Evolutionary conservation across 2,888 invertebrate genomes (phyloP), one percentile per base, ranked within the genome.

Genomic region (Himalopsyche japonica): DNA sequence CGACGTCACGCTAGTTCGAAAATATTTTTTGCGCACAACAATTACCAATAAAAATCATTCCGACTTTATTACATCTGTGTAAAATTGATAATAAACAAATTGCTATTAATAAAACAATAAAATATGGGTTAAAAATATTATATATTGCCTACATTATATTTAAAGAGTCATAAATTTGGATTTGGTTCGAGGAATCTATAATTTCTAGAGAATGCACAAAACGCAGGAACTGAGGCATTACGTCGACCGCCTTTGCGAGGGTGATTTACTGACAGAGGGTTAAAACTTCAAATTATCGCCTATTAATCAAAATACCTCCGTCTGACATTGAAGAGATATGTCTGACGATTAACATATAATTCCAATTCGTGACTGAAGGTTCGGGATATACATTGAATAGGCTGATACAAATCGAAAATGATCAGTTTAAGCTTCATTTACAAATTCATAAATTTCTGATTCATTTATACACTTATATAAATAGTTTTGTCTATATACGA

Each of bases 181-280:
- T 57, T 57, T 57, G 20, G 3, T 57, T 20, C 57, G 24, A 57
- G 57, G 20, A 57, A 57, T 57, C 57, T 57, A 57, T 57, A 57
- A 57, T 57, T 57, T 57, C 20, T 57, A 57, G 57, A 20, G 57
- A 57, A 57, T 57, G 57, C 57, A 57, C 20, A n/a, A 57, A 24
- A 57, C 57, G 57, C 57, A 57, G 57, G 57, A 57, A 57, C 57
- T 57, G 57, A 57, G 24, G 57, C 57, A 57, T 57, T 57, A 57
- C n/a, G 24, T 57, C 57, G 57, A 24, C 57, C 57, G 57, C 57
- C 57, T 57, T 57, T 10, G 57, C 57, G 24, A 57, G 57, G 82
- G 82, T 82, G 82, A 82, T 82, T 82, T 82, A 82, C 82, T 82
- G 82, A 79, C 57, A 64, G 70, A 79, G 70, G 82, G 82, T 37